Evolutionary conservation across 2,888 invertebrate genomes (phyloP), one percentile per base, ranked within the genome.

Genomic region (Heteromyza rotundicornis): DNA sequence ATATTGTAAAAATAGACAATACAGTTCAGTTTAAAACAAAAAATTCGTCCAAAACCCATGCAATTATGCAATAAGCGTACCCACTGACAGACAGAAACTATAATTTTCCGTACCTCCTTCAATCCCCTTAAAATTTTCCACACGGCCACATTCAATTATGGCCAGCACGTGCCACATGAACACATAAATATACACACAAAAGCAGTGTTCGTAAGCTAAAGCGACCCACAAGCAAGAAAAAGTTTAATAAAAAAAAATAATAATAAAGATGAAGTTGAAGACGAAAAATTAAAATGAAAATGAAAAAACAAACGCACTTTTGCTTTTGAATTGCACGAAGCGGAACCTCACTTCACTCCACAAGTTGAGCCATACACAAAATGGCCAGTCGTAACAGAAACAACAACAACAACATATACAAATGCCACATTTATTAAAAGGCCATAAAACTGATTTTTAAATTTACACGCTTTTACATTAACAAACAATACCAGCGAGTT

Each of bases 361-460:
- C 17, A 47, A 47, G 5, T 12, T 12, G 2, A 40, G 40, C n/a
- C 10, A 40, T 3, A n/a, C 40, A 40, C 3, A 47, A 47, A 3
- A 47, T 74, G 50, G 19, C 17, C 71, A 73, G 74, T 67, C 63
- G 72, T 67, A 57, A 59, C 50, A 40, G 27, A 19, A 47, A 16
- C 22, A 19, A 17, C 40, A 40, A 23, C 20, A 40, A 55, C 40
- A 52, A 40, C 55, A 36, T 40, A 51, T 66, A 59, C 55, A 63
- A 63, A 56, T 59, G 62, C 65, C 58, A 61, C 50, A 40, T 40
- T 40, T 40, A 40, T 40, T 40, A n/a, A 40, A 40, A 40, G 10
- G n/a, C 40, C 40, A 40, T 40, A 40, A 40, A 40, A 8, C 14
- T 8, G 3, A 40, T 40, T 40, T 40, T 40, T n/a, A n/a, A n/a